Conservation (phyloP, 2,113 vertebrate genomes). For the Grantiella picta region DNA sequence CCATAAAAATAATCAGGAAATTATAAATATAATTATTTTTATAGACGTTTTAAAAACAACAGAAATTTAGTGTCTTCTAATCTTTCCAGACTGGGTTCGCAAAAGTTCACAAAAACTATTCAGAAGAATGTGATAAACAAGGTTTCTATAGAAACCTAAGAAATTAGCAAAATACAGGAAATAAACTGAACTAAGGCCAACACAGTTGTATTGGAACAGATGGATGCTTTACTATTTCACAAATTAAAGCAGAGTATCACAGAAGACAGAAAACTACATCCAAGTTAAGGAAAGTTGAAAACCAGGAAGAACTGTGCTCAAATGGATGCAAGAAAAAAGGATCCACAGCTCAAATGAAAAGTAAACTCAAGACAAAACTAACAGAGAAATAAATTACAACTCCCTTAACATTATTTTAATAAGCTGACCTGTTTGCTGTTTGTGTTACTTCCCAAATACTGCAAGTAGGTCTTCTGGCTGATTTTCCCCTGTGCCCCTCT, state of each 20-base stretch:
- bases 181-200: slow-evolving; percentile 17
- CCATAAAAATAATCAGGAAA: background rate
- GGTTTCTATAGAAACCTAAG: slow-evolving; percentile 27
- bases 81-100: background rate
- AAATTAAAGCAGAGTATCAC: background rate
- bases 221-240: slow-evolving; percentile 30
- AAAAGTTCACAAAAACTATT: background rate
- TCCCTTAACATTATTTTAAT: background rate
- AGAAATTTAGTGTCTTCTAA: background rate
- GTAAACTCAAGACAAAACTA: background rate
- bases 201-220: slow-evolving; percentile 28
- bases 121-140: background rate
- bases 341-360: background rate
- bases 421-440: background rate
- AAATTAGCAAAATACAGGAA: slow-evolving; percentile 31
- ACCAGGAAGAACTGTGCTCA: background rate
- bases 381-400: background rate
- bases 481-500: background rate
- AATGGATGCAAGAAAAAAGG: background rate
- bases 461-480: background rate
- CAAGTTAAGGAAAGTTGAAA: background rate
- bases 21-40: background rate
- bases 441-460: background rate
- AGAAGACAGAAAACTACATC: background rate
- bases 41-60: background rate